Conservation (phyloP, 2,797 vertebrate genomes). For the Petrocephalus sullivani region DNA sequence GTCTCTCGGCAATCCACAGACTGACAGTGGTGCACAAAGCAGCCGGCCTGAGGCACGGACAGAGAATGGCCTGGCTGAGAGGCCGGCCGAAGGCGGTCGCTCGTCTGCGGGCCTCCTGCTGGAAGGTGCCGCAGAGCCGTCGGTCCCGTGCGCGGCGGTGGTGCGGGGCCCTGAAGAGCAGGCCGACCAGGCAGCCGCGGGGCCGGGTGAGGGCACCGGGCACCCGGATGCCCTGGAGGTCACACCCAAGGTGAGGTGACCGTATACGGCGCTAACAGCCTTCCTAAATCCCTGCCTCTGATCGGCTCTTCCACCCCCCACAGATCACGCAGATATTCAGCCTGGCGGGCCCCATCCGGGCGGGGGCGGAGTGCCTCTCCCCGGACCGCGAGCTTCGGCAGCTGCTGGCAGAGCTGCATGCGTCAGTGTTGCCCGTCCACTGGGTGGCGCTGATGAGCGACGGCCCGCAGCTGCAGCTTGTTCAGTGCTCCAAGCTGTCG, state of each 20-base stretch:
- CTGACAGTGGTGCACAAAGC: background rate
- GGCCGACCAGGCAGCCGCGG: background rate
- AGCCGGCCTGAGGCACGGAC: background rate
- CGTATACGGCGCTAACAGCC: background rate
- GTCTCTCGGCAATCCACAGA: background rate
- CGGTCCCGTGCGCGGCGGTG: background rate
- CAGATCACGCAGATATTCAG: conserved; percentile 36
- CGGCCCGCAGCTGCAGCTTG: conserved; percentile 45
- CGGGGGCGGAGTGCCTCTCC: background rate
- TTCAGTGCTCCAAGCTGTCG: conserved; percentile 50
- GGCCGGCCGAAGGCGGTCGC: background rate
- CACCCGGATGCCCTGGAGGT: background rate
- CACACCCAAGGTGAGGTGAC: conserved; percentile 35
- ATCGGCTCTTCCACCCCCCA: background rate
- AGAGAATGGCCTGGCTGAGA: background rate
- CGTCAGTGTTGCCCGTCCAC: conserved; percentile 38
- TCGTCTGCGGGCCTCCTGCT: background rate
- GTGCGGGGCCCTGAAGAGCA: background rate
- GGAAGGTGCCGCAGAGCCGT: background rate
- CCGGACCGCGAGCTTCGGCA: conserved; percentile 34
- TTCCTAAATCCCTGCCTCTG: background rate
- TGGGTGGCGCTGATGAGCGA: conserved; percentile 47
- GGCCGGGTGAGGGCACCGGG: conserved; percentile 8
- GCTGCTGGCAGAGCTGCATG: conserved; percentile 35
- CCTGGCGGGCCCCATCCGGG: conserved; percentile 26